A percentile compares a stretch with the other conserved stretches of the same genome.
These are phyloP conservation scores for Tachina fera DNA, from an alignment of 2,888 invertebrate species.

Conservation along the genomic window DNA sequence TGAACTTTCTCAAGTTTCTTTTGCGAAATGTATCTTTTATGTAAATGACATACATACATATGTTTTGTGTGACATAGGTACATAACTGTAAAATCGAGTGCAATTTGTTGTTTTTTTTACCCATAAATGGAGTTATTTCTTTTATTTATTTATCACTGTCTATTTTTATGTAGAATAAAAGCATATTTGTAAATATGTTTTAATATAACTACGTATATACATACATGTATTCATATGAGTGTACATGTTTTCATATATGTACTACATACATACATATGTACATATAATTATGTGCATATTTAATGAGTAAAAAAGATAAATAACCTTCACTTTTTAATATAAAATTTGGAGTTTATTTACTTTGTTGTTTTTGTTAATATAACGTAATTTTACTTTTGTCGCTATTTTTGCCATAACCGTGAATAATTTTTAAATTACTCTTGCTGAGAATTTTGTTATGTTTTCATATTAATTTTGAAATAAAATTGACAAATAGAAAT, in stretches of 20 bases:
- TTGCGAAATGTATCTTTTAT: conserved; percentile 42
- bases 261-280: conserved; percentile 13
- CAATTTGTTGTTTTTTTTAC: conserved; percentile 8
- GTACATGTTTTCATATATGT: neutral
- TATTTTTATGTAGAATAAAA: neutral
- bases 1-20: conserved; percentile 52
- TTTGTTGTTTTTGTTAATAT: conserved; percentile 24
- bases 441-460: neutral
- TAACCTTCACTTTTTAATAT: conserved; percentile 62
- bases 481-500: too few relatives aligned
- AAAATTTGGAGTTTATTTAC: conserved; percentile 52
- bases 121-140: conserved; percentile 29
- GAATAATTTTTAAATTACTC: neutral
- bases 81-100: conserved; percentile 41
- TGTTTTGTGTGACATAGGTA: conserved; percentile 37
- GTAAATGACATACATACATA: conserved; percentile 11
- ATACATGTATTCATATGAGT: neutral
- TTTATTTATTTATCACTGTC: conserved; percentile 30
- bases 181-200: neutral
- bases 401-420: neutral
- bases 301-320: conserved; percentile 32
- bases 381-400: neutral
- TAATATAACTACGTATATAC: neutral
- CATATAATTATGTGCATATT: neutral
- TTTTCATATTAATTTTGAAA: too few relatives aligned